Evolutionary conservation across 2,113 vertebrate species (phyloP), one percentile per base, ranked within the genome.

Genomic region (Eubucco bourcierii): DNA sequence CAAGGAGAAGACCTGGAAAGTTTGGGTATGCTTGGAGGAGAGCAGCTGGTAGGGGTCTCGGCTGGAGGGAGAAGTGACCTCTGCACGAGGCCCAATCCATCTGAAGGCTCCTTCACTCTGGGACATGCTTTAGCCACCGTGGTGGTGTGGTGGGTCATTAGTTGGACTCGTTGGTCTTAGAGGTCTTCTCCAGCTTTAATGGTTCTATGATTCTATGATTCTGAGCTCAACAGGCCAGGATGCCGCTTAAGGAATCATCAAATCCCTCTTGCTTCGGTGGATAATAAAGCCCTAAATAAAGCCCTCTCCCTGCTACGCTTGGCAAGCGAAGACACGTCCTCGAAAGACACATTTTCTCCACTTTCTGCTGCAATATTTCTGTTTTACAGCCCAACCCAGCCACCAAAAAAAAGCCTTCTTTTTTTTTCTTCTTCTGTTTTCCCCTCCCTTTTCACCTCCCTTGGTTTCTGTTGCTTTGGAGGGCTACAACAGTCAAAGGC

Each of bases 1-100:
- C 56, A 2, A n/a, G 63, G 60, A 90, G 61, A 74, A 90, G 84
- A 80, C 87, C 89, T 95, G 91, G 80, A 85, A 93, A 88, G 34
- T 78, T 85, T 31, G 82, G 84, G 37, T 76, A 3, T 59, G 2
- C 75, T 95, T 33, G 75, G 74, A 91, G 61, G 37, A 67, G 28
- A 76, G 83, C 28, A 4, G 59, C 18, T 65, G 53, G 67, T 34
- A 7, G 59, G 68, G 72, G 15, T 13, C 20, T 6, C 1, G 9
- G 10, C 1, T 4, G 23, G 27, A 55, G 33, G 16, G 33, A 47
- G 39, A 74, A 88, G 41, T 0, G 0, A 29, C 18, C 75, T 83
- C 31, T 84, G 33, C 29, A 0, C 1, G n/a, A 52, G 63, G 46
- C 50, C n/a, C 21, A 31, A 14, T 8, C 33, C 15, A 63, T 7